These are phyloP conservation scores for Gadus macrocephalus DNA, from an alignment of 2,113 vertebrate genomes.

Conservation along the genomic window DNA sequence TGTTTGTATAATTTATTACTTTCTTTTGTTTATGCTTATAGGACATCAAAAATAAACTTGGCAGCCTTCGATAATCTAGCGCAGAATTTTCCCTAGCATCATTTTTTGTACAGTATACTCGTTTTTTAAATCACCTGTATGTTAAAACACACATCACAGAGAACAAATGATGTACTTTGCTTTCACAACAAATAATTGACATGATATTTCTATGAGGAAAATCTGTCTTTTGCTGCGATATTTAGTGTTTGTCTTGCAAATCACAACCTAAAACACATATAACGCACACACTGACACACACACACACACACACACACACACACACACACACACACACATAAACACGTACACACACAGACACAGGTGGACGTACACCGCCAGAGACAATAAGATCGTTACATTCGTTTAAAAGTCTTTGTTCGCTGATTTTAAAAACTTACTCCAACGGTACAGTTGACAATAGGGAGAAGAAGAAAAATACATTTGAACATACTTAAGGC, in stretches of 20 bases:
- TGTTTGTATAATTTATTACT: slow-evolving; percentile 60
- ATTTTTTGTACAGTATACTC: slow-evolving; percentile 62
- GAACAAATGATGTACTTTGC: slow-evolving; percentile 68
- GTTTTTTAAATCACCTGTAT: slow-evolving; percentile 56
- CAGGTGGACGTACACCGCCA: neutral
- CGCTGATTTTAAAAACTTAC: neutral
- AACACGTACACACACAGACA: neutral
- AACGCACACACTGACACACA: slow-evolving; percentile 15
- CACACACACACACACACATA: neutral
- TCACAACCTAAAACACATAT: slow-evolving; percentile 45
- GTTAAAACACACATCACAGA: slow-evolving; percentile 66
- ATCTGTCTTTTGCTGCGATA: slow-evolving; percentile 28
- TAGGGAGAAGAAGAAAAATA: neutral
- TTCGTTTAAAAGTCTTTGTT: neutral
- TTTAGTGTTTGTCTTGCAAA: slow-evolving; percentile 38
- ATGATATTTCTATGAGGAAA: slow-evolving; percentile 27
- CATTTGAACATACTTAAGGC: slow-evolving; percentile 53
- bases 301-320: slow-evolving; percentile 11
- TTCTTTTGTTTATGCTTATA: slow-evolving; percentile 60
- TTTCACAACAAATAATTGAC: slow-evolving; percentile 65
- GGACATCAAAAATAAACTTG: slow-evolving; percentile 80
- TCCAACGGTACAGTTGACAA: neutral
- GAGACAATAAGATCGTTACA: neutral
- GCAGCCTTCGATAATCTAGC: slow-evolving; percentile 56
- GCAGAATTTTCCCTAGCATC: slow-evolving; percentile 62